Evolutionary conservation across 1,140 invertebrate species (phyloP).

Genomic region (Drosophila carrolli): DNA sequence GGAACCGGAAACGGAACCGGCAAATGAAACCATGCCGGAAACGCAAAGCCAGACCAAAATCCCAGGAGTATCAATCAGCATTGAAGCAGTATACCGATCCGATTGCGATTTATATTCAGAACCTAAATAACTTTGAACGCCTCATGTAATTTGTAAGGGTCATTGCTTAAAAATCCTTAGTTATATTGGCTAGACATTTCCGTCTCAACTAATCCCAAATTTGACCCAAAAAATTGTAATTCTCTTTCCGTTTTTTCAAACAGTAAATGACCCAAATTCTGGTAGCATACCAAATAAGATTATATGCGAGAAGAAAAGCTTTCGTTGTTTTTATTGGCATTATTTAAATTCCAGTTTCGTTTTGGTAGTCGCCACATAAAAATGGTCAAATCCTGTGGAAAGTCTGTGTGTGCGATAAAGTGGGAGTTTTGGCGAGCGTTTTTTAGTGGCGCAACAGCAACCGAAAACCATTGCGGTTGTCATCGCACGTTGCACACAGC

Average conservation of each 20-base stretch:
- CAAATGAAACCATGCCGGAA: neutral
- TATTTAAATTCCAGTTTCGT: slow-evolving; percentile 8
- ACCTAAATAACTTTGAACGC: neutral
- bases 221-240: slow-evolving; percentile 1
- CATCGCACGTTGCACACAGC: slow-evolving; percentile 6
- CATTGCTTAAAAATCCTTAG: neutral
- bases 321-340: slow-evolving; percentile 2
- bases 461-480: slow-evolving; percentile 4
- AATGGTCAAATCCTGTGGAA: slow-evolving; percentile 2
- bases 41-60: neutral
- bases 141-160: neutral
- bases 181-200: neutral
- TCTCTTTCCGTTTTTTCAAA: neutral
- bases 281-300: neutral
- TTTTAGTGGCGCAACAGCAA: neutral
- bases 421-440: neutral
- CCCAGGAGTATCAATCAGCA: neutral
- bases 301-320: neutral
- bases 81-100: neutral
- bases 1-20: neutral
- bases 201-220: neutral
- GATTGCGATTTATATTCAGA: neutral
- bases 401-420: slow-evolving; percentile 1
- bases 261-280: slow-evolving; percentile 5
- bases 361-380: neutral